Conservation (phyloP, 2,888 invertebrate genomes). For the Lapara coniferarum region DNA sequence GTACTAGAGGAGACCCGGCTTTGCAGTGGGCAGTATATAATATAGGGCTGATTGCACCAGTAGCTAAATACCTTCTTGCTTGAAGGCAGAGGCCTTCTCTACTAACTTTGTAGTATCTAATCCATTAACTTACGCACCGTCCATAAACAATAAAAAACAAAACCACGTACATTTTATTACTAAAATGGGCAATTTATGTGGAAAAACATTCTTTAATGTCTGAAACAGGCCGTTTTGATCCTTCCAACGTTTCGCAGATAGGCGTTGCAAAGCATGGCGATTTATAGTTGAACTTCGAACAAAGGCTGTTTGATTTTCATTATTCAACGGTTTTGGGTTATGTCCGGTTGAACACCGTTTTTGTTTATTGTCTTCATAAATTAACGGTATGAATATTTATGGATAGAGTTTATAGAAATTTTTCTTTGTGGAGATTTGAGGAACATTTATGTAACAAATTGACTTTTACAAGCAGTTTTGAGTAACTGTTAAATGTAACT, state of each 20-base stretch:
- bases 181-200: slow-evolving; percentile 43
- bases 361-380: slow-evolving; percentile 31
- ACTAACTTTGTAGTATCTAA: neutral
- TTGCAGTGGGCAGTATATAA: too few relatives aligned
- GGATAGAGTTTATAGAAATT: neutral
- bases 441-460: neutral
- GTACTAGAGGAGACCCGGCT: too few relatives aligned
- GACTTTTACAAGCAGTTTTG: too few relatives aligned
- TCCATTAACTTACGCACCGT: neutral
- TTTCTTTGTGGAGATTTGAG: neutral
- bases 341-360: slow-evolving; percentile 28
- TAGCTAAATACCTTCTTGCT: too few relatives aligned
- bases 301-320: slow-evolving; percentile 31
- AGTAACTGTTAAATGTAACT: too few relatives aligned
- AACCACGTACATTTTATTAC: slow-evolving; percentile 38
- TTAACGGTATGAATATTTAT: slow-evolving; percentile 5
- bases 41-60: too few relatives aligned
- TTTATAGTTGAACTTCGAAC: slow-evolving; percentile 32
- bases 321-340: slow-evolving; percentile 31
- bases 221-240: slow-evolving; percentile 25
- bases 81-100: too few relatives aligned
- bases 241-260: slow-evolving; percentile 24
- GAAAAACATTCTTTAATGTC: slow-evolving; percentile 41
- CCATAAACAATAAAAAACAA: slow-evolving; percentile 31
- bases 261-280: slow-evolving; percentile 32